phyloP scores from a whole-genome alignment of 2,888 invertebrate species.

The Capitulum mitella region DNA sequence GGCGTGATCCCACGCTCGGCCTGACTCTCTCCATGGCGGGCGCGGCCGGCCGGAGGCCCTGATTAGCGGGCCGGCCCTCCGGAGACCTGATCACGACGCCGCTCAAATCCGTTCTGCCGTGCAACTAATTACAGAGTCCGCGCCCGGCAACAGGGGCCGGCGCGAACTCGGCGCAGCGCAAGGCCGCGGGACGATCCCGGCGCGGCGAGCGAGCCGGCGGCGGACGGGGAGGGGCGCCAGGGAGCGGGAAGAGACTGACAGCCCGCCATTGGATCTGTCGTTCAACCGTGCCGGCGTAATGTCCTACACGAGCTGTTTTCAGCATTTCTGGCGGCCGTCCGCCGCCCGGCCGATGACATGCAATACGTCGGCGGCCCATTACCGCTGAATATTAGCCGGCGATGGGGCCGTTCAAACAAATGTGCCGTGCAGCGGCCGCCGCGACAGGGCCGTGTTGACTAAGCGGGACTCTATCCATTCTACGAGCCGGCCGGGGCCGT shows the following conservation, averaged over 20 bases:
- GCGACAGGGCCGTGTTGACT: neutral
- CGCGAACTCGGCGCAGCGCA: neutral
- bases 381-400: constrained; percentile 1
- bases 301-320: neutral
- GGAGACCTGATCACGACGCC: too few relatives aligned
- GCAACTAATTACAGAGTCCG: neutral
- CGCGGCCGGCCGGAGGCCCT: too few relatives aligned
- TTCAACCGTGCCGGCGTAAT: neutral
- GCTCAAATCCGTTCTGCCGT: neutral
- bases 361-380: neutral
- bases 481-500: neutral
- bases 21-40: too few relatives aligned
- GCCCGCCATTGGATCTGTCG: neutral
- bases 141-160: neutral
- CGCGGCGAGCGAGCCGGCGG: neutral
- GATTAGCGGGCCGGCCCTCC: too few relatives aligned
- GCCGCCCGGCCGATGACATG: neutral
- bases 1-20: too few relatives aligned
- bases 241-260: neutral
- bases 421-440: neutral
- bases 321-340: neutral
- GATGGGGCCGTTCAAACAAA: neutral
- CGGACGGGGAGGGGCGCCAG: neutral
- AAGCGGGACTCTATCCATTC: neutral
- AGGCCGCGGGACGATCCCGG: neutral